Evolutionary conservation across 2,113 vertebrate species (phyloP).

Genomic region (Perca flavescens): DNA sequence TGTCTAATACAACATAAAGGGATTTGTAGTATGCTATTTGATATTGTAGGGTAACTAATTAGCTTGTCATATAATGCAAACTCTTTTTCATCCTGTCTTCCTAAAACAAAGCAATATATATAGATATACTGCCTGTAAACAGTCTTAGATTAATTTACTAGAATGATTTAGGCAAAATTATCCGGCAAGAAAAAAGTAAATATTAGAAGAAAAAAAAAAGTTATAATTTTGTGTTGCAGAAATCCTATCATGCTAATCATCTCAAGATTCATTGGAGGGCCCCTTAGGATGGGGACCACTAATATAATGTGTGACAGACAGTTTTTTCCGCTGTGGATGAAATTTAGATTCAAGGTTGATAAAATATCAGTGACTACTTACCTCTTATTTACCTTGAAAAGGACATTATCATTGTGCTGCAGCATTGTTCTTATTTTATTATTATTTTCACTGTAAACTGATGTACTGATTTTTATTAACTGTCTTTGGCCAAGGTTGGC

Average conservation of each 20-base stretch:
- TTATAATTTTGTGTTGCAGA: neutral
- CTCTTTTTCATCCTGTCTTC: too few relatives aligned
- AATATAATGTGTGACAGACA: neutral
- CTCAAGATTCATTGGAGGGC: neutral
- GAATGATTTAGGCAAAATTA: neutral
- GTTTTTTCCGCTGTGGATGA: neutral
- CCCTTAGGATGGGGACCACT: neutral
- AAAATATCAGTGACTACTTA: neutral
- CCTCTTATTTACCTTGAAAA: neutral
- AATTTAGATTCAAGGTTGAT: neutral
- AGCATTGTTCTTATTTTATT: too few relatives aligned
- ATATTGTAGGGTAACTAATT: too few relatives aligned
- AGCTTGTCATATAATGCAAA: neutral
- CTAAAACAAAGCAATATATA: neutral
- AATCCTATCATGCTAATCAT: neutral
- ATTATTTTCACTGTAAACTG: neutral
- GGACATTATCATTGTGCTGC: neutral
- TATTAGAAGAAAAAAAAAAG: neutral
- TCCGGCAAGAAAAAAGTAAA: neutral
- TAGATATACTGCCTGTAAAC: neutral
- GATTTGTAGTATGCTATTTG: too few relatives aligned
- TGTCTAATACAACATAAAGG: too few relatives aligned
- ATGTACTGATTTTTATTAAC: neutral
- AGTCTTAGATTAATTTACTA: neutral
- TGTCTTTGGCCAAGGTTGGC: conserved; percentile 86